Base-by-base conservation (phyloP, 2,888 invertebrate genomes). In the Callinectes sapidus region DNA sequence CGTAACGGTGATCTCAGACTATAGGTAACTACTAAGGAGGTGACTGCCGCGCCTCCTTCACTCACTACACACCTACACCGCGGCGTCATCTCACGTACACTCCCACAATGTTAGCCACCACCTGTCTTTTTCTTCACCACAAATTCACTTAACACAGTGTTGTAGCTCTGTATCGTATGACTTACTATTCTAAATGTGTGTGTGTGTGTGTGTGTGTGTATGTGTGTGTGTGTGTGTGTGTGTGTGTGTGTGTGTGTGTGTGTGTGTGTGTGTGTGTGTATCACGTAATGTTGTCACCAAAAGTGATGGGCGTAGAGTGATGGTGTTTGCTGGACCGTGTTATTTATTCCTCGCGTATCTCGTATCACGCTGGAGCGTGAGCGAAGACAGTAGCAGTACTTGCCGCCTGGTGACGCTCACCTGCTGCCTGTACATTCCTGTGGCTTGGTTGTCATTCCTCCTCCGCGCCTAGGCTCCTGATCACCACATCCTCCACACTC, bases 1-100 rank as follows among this genome's bases (percentile, higher is more conserved):
- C 55, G 91, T 92, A 35, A 48, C 91, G 32, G 48, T 81, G 18
- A 88, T 92, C 13, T 35, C 90, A 16, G 92, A 92, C 42, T 88
- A 91, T 92, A 89, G 89, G 89, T 89, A 16, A 54, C 89, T 39
- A 35, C n/a, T 16, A 14, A 81, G 35, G 81, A 18, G 81, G 32
- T 81, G 81, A 16, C 35, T 32, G 81, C 28, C 35, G 23, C 81
- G 81, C 81, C 71, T 81, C 81, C 81, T 5, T 81, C 77, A 77
- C 32, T 39, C 48, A 48, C 81, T 35, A 81, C 81, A 81, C 81
- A 81, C 81, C 81, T 13, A 81, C 81, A 81, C 81, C 35, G 13
- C 81, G 32, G 32, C 81, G 81, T 81, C 35, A 81, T 16, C 81
- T 32, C 48, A 23, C 48, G 48, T 48, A 48, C 13, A 35, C 81